A percentile compares a stretch with the other conserved stretches of the same genome.
phyloP scores from a whole-genome alignment of 2,888 invertebrate genomes.

The Acronicta aceris region DNA sequence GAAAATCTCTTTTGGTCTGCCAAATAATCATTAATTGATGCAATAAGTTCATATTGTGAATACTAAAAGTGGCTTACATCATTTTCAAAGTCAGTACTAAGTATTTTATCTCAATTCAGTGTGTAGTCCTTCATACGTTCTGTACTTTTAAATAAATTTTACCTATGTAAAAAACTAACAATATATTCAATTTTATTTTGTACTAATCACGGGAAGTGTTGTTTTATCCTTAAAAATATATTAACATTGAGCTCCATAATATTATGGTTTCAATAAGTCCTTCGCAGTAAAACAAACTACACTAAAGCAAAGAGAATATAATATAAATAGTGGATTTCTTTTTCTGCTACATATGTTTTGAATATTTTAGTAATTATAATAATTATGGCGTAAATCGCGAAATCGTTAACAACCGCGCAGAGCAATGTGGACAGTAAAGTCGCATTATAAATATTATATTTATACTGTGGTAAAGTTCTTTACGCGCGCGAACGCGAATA shows the following conservation, averaged over 20 bases:
- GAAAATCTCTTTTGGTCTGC: constrained; percentile 90
- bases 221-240: constrained; percentile 90
- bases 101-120: constrained; percentile 89
- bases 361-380: constrained; percentile 26
- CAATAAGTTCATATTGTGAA: constrained; percentile 89
- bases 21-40: constrained; percentile 87
- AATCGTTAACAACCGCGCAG: constrained; percentile 43
- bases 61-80: constrained; percentile 89
- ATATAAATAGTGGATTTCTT: too few species aligned
- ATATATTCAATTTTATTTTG: constrained; percentile 89
- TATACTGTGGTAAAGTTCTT: too few species aligned
- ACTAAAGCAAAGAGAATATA: constrained; percentile 11
- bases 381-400: constrained; percentile 32
- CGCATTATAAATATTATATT: too few species aligned
- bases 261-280: constrained; percentile 86
- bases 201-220: constrained; percentile 90
- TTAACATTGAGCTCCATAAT: constrained; percentile 89
- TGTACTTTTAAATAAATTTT: constrained; percentile 89
- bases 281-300: constrained; percentile 44
- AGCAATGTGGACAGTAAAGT: constrained; percentile 49
- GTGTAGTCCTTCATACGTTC: constrained; percentile 89
- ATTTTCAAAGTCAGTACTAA: constrained; percentile 87
- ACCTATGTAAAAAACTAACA: constrained; percentile 89
- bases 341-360: constrained; percentile 25
- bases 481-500: constrained; percentile 49